Conservation (phyloP, 2,797 vertebrate genomes). For the Valencia hispanica region DNA sequence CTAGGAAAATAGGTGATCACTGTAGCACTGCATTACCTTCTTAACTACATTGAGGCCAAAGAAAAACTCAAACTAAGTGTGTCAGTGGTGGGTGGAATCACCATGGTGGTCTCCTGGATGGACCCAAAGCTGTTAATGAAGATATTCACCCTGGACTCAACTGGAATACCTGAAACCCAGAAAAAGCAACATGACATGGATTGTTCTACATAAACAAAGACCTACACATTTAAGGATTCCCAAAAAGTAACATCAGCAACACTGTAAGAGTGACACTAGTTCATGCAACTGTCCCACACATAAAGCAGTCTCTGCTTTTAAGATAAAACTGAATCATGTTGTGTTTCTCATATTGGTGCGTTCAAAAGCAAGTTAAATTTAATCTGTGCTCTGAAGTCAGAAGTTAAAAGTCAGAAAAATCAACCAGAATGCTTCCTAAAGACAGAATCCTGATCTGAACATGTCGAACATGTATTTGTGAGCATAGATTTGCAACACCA, state of each 20-base stretch:
- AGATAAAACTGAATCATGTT: background rate
- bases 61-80: slow-evolving; percentile 5
- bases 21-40: background rate
- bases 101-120: slow-evolving; percentile 98
- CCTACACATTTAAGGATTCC: background rate
- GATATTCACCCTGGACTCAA: slow-evolving; percentile 95
- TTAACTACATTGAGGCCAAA: background rate
- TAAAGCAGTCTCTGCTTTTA: too few relatives aligned
- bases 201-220: too few relatives aligned
- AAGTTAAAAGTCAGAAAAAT: background rate
- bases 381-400: background rate
- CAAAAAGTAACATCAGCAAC: background rate
- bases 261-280: too few relatives aligned
- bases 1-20: background rate
- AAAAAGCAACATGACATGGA: background rate
- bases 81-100: slow-evolving; percentile 55
- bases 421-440: background rate
- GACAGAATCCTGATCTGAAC: too few relatives aligned
- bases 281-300: background rate
- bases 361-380: background rate
- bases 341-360: background rate
- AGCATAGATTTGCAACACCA: background rate
- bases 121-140: slow-evolving; percentile 99
- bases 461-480: too few relatives aligned
- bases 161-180: slow-evolving; percentile 87